Conservation (phyloP, 2,797 vertebrate genomes). For the Melanotaenia trifasciata region DNA sequence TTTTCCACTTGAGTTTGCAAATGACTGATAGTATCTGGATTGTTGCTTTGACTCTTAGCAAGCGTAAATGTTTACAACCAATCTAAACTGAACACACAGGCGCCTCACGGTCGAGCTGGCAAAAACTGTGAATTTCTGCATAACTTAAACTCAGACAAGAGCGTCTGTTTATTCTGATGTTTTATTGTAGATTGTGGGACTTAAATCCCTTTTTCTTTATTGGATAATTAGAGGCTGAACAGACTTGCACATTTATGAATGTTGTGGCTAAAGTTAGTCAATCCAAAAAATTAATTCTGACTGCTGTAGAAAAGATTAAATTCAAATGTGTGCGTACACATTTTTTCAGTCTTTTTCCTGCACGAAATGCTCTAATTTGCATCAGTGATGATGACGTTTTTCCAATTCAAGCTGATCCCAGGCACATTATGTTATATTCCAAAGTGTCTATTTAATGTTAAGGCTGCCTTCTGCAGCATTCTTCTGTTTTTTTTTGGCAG, state of each 20-base stretch:
- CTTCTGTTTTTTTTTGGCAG: constrained; percentile 3
- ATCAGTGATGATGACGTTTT: constrained; percentile 7
- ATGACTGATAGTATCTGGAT: background rate
- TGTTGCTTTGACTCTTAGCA: background rate
- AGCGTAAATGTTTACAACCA: constrained; percentile 30
- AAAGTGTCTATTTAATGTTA: constrained; percentile 32
- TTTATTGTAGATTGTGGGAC: background rate
- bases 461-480: constrained; percentile 24
- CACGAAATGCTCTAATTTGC: constrained; percentile 25
- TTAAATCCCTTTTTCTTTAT: background rate
- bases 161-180: constrained; percentile 1
- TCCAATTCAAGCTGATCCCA: constrained; percentile 22
- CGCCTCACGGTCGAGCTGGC: constrained; percentile 22
- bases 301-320: background rate
- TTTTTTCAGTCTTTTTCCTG: too few species aligned
- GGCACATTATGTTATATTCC: background rate
- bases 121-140: constrained; percentile 20
- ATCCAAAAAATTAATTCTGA: background rate
- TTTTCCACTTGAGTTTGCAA: constrained; percentile 14
- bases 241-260: background rate
- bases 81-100: constrained; percentile 40
- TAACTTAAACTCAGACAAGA: constrained; percentile 26
- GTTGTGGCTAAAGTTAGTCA: constrained; percentile 2
- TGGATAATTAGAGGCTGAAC: background rate
- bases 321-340: background rate